Base-by-base conservation (phyloP, 23 tunicate species). In the Oikopleura vanhoeffeni region DNA sequence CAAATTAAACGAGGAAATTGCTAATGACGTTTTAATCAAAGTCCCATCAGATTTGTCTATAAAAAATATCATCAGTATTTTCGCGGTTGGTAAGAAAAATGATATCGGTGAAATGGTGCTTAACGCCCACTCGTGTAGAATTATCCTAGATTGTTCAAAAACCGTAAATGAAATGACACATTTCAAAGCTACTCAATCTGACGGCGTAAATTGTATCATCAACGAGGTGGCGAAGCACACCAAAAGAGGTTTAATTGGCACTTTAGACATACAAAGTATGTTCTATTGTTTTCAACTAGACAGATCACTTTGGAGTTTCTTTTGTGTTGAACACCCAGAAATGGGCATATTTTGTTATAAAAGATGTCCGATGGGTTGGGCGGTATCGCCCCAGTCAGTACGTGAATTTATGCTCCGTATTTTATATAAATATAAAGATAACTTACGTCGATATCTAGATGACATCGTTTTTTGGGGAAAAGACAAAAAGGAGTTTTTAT, bases 341-440 rank as follows among this genome's bases (percentile, higher is more conserved):
- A 49, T 49, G 64, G 64, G 64, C 64, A 49, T 24, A 8, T 49
- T 49, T 49, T 13, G 13, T 24, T 71, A 71, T 30, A 71, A 28
- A 24, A 71, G 79, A 71, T 32, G 27, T 2, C 79, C 79, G 2
- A 71, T 71, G 79, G 79, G 79, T 2, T 71, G 79, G 79, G 35
- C 32, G 3, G 2, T 28, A 2, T 13, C 34, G 3, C 38, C 38
- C 35, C 4, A 2, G 38, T 2, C 32, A 2, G n/a, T n/a, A n/a
- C 27, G 79, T 18, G 79, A 71, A 30, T 13, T 18, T 3, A 2
- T 71, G 32, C 27, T 13, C 3, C 27, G 79, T 18, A 71, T 71
- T 28, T 71, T 71, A 71, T 24, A 71, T 30, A 28, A 30, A 13
- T 30, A 24, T 38, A 33, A 30, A 18, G 38, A 71, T 18, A 13